Evolutionary conservation across 1,140 invertebrate species (phyloP).

Genomic region (Drosophila pallidifrons): DNA sequence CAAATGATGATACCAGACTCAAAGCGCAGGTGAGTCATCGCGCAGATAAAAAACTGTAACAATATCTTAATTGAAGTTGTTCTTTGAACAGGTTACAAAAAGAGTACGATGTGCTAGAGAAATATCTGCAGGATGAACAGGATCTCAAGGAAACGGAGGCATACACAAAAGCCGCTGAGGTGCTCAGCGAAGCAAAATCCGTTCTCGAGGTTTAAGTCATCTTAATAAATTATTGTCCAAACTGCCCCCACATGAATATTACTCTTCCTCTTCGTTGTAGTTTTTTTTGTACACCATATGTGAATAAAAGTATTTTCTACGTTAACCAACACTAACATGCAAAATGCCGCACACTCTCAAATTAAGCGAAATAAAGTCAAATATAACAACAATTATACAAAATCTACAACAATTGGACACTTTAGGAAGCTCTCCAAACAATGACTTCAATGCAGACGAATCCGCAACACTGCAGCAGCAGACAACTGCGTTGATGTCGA

Average conservation of each 20-base stretch:
- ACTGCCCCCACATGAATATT: background rate
- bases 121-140: constrained; percentile 89
- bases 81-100: constrained; percentile 87
- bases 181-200: constrained; percentile 90
- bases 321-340: constrained; percentile 53
- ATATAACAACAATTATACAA: constrained; percentile 31
- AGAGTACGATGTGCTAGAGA: constrained; percentile 91
- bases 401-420: constrained; percentile 45
- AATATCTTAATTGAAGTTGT: background rate
- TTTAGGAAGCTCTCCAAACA: background rate
- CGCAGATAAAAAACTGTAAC: background rate
- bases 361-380: constrained; percentile 58
- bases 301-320: constrained; percentile 25
- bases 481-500: constrained; percentile 37
- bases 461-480: constrained; percentile 16
- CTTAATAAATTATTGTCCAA: background rate
- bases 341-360: constrained; percentile 52
- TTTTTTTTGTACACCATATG: constrained; percentile 1
- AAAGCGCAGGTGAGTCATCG: constrained; percentile 87
- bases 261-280: constrained; percentile 2
- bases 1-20: constrained; percentile 96
- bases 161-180: constrained; percentile 89
- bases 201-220: constrained; percentile 85
- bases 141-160: constrained; percentile 91
- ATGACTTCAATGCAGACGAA: constrained; percentile 3